Evolutionary conservation across 2,797 vertebrate genomes (phyloP).

Genomic region (Pseudopleuronectes americanus): DNA sequence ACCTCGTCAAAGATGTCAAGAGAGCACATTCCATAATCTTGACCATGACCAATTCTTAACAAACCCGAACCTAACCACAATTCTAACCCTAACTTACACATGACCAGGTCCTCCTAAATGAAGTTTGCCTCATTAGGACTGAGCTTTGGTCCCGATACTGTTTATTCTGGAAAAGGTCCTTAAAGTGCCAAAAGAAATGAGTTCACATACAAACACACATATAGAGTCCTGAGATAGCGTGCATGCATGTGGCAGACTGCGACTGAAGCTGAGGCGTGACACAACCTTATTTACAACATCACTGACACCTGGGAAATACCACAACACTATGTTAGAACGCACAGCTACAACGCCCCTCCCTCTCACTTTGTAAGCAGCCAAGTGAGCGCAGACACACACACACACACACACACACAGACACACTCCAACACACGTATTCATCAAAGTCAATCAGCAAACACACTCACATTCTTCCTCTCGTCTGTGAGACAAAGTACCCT

Average conservation of each 20-base stretch:
- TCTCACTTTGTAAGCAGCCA: slow-evolving; percentile 37
- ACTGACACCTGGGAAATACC: slow-evolving; percentile 79
- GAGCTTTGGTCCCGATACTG: too few species aligned
- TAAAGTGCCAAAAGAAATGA: too few species aligned
- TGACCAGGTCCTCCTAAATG: too few species aligned
- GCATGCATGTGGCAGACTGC: slow-evolving; percentile 38
- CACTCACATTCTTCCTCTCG: slow-evolving; percentile 25
- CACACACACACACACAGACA: slow-evolving; percentile 40
- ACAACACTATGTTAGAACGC: slow-evolving; percentile 74
- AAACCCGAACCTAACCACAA: too few species aligned
- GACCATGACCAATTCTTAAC: too few species aligned
- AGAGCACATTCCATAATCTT: too few species aligned
- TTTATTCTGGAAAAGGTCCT: neutral
- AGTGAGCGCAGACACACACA: slow-evolving; percentile 40
- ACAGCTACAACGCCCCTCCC: slow-evolving; percentile 36
- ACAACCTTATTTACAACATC: slow-evolving; percentile 73
- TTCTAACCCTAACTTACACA: too few species aligned
- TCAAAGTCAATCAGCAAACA: slow-evolving; percentile 39
- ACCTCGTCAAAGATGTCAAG: too few species aligned
- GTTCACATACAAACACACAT: slow-evolving; percentile 7
- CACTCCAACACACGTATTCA: slow-evolving; percentile 30
- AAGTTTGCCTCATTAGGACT: too few species aligned
- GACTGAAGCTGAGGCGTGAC: slow-evolving; percentile 47
- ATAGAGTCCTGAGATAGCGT: slow-evolving; percentile 6
- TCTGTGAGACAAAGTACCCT: slow-evolving; percentile 17